Evolutionary conservation across 2,888 invertebrate genomes (phyloP).

Genomic region (Tenthredo amoena): DNA sequence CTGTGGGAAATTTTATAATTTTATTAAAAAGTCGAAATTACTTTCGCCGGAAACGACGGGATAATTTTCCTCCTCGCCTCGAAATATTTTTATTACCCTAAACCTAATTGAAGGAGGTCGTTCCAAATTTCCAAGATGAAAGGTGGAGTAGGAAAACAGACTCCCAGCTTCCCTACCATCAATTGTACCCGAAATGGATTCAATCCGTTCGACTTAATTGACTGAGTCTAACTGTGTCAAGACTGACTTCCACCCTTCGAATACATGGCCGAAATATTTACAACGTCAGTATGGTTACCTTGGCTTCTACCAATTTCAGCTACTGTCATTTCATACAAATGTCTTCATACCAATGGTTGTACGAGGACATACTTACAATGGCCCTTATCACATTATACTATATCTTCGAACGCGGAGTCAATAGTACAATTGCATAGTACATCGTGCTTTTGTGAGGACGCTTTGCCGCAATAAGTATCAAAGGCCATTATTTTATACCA

Average conservation of each 20-base stretch:
- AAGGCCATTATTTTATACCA: constrained; percentile 6
- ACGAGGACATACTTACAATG: not conserved
- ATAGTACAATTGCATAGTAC: not conserved
- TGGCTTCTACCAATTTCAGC: not conserved
- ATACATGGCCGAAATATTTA: not conserved
- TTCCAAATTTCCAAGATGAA: constrained; percentile 40
- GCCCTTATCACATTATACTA: constrained; percentile 9
- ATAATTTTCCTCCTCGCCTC: constrained; percentile 52
- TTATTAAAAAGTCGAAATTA: constrained; percentile 69
- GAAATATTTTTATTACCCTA: constrained; percentile 65
- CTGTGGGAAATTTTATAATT: constrained; percentile 68
- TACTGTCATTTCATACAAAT: not conserved
- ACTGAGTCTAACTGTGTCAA: not conserved
- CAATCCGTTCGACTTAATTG: constrained; percentile 31
- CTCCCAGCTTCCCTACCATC: not conserved
- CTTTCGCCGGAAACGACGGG: constrained; percentile 63
- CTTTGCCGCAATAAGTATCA: not conserved
- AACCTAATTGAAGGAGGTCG: constrained; percentile 69
- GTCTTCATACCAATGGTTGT: not conserved
- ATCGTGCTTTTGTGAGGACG: not conserved
- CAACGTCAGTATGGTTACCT: not conserved
- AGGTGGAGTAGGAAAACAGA: constrained; percentile 40
- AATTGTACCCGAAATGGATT: constrained; percentile 17
- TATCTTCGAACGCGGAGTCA: not conserved
- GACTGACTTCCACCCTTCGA: not conserved